Evolutionary conservation across 2,113 vertebrate species (phyloP).

Genomic region (Myotis brandtii): DNA sequence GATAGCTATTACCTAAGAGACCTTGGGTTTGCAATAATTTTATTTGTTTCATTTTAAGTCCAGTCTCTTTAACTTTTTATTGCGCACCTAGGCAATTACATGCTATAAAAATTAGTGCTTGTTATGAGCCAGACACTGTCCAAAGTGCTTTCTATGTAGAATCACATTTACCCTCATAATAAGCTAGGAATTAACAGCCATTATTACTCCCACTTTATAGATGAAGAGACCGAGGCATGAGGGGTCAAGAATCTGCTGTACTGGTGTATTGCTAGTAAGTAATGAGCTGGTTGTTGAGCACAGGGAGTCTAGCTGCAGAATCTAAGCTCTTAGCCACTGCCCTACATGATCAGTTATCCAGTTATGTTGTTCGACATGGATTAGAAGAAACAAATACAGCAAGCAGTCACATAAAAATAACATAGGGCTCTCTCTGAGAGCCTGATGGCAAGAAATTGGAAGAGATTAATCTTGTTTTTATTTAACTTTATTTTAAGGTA

Average conservation of each 20-base stretch:
- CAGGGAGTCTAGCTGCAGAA: neutral
- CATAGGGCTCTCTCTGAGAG: neutral
- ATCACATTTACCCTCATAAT: neutral
- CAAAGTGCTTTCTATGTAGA: neutral
- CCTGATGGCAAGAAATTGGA: neutral
- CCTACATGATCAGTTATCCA: neutral
- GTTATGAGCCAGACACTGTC: neutral
- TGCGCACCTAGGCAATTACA: neutral
- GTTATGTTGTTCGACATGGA: neutral
- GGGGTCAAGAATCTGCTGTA: neutral
- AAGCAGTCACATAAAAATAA: neutral
- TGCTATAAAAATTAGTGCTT: neutral
- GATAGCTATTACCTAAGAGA: neutral
- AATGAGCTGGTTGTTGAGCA: neutral
- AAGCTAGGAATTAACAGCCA: neutral
- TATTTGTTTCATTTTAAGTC: neutral
- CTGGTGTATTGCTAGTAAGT: neutral
- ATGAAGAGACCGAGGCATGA: neutral
- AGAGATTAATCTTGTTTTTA: neutral
- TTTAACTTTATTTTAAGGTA: neutral
- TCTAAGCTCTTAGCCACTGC: neutral
- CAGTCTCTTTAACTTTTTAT: constrained; percentile 38
- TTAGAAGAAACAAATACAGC: neutral
- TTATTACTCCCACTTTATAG: constrained; percentile 23
- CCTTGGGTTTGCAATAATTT: neutral